Evolutionary conservation across 2,888 invertebrate species (phyloP), one percentile per base, ranked within the genome.

Genomic region (Pharmacophagus antenor): DNA sequence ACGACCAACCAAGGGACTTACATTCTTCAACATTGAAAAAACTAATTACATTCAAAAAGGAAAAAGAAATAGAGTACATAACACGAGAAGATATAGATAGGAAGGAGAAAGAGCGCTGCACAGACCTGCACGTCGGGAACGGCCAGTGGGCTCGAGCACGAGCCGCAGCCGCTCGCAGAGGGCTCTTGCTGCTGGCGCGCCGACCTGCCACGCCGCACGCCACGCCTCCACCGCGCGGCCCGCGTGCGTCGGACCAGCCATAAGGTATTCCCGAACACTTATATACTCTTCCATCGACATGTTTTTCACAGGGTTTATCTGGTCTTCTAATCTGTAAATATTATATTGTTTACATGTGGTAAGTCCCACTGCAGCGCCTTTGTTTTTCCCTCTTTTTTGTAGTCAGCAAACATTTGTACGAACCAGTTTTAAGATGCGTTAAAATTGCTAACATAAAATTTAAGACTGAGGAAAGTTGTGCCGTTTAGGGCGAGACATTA

Each of bases 81-180:
- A n/a, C n/a, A n/a, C n/a, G n/a, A n/a, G n/a, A n/a, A n/a, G n/a
- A n/a, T n/a, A n/a, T n/a, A 31, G 10, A 2, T 4, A 25, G 17
- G 22, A 6, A n/a, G n/a, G n/a, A n/a, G n/a, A n/a, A n/a, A n/a
- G n/a, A n/a, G n/a, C 0, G 37, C 10, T 37, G 37, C n/a, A 37
- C 74, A 67, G 25, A 91, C 91, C 91, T 18, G 91, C 96, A 31
- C 98, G 91, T 65, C 98, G 93, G 0, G 98, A 96, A 0, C 98
- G 96, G 71, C 97, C 95, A 0, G 98, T 98, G 0, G 99, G 99
- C 80, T 99, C 99, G 42, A 99, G 85, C 48, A 99, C 96, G 0
- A 99, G 92, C 49, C 99, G 91, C 62, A 99, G 91, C 70, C 98
- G 95, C 80, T 99, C 99, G 67, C 98, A 97, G 37, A 99, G 91